Evolutionary conservation across 1,140 invertebrate species (phyloP).

Genomic region (Triops longicaudatus): DNA sequence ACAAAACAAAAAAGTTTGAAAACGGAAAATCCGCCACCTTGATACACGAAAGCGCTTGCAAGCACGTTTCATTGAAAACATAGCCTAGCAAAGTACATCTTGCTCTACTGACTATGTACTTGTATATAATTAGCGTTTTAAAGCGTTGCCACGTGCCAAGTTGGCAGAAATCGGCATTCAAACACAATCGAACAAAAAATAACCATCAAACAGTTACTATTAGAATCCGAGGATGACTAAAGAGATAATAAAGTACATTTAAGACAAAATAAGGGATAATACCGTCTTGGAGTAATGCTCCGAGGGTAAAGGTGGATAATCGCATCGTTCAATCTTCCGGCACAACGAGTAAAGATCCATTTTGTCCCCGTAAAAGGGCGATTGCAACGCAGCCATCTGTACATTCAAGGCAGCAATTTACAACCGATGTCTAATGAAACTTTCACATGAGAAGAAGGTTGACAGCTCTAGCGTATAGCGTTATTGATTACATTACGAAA

Average conservation of each 20-base stretch:
- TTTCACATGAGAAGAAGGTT: background rate
- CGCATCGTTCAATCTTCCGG: slow-evolving; percentile 57
- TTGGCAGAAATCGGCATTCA: too few species aligned
- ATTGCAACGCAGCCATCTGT: slow-evolving; percentile 59
- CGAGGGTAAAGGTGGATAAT: slow-evolving; percentile 56
- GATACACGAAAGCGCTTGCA: too few species aligned
- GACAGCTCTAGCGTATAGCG: background rate
- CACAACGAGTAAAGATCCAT: slow-evolving; percentile 58
- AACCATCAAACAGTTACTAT: too few species aligned
- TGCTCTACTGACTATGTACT: too few species aligned
- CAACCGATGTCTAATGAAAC: background rate
- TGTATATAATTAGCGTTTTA: background rate
- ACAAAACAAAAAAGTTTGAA: too few species aligned
- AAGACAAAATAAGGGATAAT: background rate
- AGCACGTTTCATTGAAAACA: too few species aligned
- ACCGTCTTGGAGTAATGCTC: slow-evolving; percentile 55
- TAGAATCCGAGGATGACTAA: too few species aligned
- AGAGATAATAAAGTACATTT: too few species aligned
- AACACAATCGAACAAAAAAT: too few species aligned
- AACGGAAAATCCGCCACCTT: too few species aligned
- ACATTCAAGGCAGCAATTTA: background rate
- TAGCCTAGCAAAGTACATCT: too few species aligned
- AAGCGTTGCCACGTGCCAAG: too few species aligned
- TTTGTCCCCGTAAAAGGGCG: slow-evolving; percentile 60
- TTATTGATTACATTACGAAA: background rate